Conservation (phyloP, 1,140 invertebrate genomes). For the Drosophila sp. region DNA sequence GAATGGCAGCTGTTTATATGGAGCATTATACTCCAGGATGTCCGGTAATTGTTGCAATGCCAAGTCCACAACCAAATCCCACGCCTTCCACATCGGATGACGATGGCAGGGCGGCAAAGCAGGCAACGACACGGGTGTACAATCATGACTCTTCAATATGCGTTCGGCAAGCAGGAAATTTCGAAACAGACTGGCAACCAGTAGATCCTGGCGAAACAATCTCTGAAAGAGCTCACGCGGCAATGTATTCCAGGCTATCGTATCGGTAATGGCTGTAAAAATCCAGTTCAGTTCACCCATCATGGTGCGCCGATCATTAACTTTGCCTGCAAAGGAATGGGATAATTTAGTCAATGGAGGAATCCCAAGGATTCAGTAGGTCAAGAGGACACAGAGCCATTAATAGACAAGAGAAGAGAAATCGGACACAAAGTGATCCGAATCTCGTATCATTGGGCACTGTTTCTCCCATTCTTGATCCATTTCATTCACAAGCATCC, state of each 20-base stretch:
- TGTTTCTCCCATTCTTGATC: no score
- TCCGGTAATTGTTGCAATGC: slow-evolving; percentile 94
- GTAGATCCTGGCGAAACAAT: slow-evolving; percentile 97
- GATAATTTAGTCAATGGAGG: background rate
- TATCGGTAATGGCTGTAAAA: slow-evolving; percentile 99
- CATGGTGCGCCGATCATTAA: slow-evolving; percentile 98
- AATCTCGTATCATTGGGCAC: no score
- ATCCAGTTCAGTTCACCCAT: slow-evolving; percentile 99
- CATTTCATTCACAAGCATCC: background rate
- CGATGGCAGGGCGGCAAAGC: slow-evolving; percentile 94
- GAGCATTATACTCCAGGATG: slow-evolving; percentile 87
- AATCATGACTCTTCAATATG: slow-evolving; percentile 98
- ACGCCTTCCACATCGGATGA: slow-evolving; percentile 97
- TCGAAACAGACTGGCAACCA: slow-evolving; percentile 98
- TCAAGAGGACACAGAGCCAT: no score
- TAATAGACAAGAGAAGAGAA: no score
- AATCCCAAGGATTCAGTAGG: background rate
- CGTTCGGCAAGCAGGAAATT: slow-evolving; percentile 98
- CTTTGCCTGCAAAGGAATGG: slow-evolving; percentile 86
- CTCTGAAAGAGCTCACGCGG: slow-evolving; percentile 97
- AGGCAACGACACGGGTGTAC: slow-evolving; percentile 96
- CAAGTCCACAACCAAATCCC: slow-evolving; percentile 98
- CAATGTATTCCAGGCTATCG: slow-evolving; percentile 99
- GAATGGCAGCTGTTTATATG: slow-evolving; percentile 93
- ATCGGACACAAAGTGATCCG: no score